Base-by-base conservation (phyloP, 1,140 invertebrate species). In the Aleiodes sp. region DNA sequence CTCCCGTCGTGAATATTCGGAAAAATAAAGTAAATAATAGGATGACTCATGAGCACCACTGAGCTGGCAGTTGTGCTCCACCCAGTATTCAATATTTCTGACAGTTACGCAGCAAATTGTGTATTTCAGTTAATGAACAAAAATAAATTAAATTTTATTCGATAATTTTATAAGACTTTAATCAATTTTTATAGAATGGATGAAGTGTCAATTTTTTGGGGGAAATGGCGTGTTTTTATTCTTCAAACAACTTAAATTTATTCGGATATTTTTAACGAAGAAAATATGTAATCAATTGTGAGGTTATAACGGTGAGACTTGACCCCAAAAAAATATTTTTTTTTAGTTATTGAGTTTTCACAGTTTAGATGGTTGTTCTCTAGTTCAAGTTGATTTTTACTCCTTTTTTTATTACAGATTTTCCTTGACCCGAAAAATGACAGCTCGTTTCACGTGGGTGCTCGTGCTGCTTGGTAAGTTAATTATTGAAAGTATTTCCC, bases 201-300 rank as follows among this genome's bases (percentile, higher is more conserved):
- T 24, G 29, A 64, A 41, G 26, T 12, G 26, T 12, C 12, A 43
- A 46, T 4, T 41, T 16, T 39, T 64, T 24, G 41, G 14, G 26
- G 39, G 28, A 43, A 64, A 43, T 64, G 62, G 62, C 10, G 19
- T 1, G 62, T 64, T 21, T 6, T 64, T 9, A 43, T 64, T 26
- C 43, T 64, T 64, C 21, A 41, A 43, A 64, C 26, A 28, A 8
- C 39, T 9, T 64, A 41, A 41, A 43, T 9, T 26, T n/a, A 39
- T 4, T 63, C 2, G 14, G 41, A 46, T 2, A 2, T 8, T n/a
- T 12, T 1, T 21, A 41, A 39, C 52, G 8, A 24, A 16, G 12
- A 28, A 26, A 24, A 41, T 31, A 28, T 1, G 12, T 29, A 26
- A 31, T 14, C n/a, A n/a, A n/a, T n/a, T 6, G 24, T 26, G 4